Base-by-base conservation (phyloP, 2,888 invertebrate genomes). In the Drosophila subsilvestris region DNA sequence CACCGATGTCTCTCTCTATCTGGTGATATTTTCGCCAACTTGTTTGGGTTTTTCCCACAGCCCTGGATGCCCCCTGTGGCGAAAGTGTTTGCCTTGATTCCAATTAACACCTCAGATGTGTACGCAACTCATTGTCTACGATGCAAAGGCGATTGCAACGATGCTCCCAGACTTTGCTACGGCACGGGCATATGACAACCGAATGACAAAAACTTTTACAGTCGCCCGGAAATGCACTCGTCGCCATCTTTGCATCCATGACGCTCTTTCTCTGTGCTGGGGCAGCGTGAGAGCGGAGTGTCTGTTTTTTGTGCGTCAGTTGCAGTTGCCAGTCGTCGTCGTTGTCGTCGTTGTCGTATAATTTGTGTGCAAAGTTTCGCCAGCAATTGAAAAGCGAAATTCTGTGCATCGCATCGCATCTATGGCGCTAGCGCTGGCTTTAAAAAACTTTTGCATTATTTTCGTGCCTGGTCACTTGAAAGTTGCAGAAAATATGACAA, bases 301-400 rank as follows among this genome's bases (percentile, higher is more conserved):
- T 42, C 37, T 47, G 60, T 48, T 43, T 68, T 48, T 59, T 55
- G 29, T 51, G 50, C 25, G 37, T 42, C 50, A 54, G 27, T 53
- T 20, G 27, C 29, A 56, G 68, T 61, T 61, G 62, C 42, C 56
- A 27, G 27, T 9, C 9, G 27, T 27, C 8, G 27, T 27, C 5
- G 5, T 6, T 1, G 6, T 14, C 32, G 32, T 32, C 32, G 10
- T 22, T 22, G 2, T 32, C 37, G 37, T 37, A 59, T 72, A 74
- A 74, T 76, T 81, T 77, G 75, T 79, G 79, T 73, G 74, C 48
- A 82, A 89, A 88, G 63, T 86, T 88, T 79, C 61, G 58, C 68
- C 68, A 79, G 78, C 84, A 89, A 89, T 89, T 89, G 88, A 89
- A 89, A 88, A 75, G 70, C 72, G 68, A 63, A 80, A 79, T 78